Evolutionary conservation across 2,888 invertebrate species (phyloP), one percentile per base, ranked within the genome.

Genomic region (Drosophila helvetica): DNA sequence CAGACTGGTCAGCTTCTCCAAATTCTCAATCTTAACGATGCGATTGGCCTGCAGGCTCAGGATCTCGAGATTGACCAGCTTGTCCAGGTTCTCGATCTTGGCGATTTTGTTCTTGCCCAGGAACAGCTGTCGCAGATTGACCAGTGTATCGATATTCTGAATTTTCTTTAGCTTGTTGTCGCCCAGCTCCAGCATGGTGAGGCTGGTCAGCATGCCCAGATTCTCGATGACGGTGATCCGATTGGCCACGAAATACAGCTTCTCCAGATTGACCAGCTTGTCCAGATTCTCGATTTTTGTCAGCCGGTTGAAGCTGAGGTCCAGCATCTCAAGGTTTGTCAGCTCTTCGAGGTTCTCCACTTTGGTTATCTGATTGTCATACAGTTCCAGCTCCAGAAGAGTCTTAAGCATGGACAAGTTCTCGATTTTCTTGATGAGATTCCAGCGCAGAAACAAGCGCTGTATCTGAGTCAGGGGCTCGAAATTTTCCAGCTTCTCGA

Each of bases 91-190:
- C 86, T 97, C 94, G 53, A 99, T 95, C 91, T 96, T 96, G 0
- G 94, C 93, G 74, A 99, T 97, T 93, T 99, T 99, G 92, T 99
- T 99, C 92, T 98, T 99, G 15, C 98, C 99, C 60, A 98, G 92
- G 92, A 95, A 99, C 12, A 98, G 93, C 81, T 96, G 95, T 18
- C 95, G 95, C 18, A 99, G 92, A 61, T 95, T 94, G 2, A 93
- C 93, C 70, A 99, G 92, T 0, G 94, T 94, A 4, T 96, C 95
- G 10, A 99, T 91, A 91, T 98, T 97, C 91, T 97, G 96, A 77
- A 99, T 97, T 90, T 94, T 95, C 95, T 97, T 93, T 15, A 98
- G 94, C 91, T 95, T 96, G 91, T 99, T 99, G 83, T 99, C 98
- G 0, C 99, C 99, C 59, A 99, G 92, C 91, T 99, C 99, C 8